Evolutionary conservation across 92 coral and sea anemone species (phyloP), one percentile per base, ranked within the genome.

Genomic region (Bergia puertoricense): DNA sequence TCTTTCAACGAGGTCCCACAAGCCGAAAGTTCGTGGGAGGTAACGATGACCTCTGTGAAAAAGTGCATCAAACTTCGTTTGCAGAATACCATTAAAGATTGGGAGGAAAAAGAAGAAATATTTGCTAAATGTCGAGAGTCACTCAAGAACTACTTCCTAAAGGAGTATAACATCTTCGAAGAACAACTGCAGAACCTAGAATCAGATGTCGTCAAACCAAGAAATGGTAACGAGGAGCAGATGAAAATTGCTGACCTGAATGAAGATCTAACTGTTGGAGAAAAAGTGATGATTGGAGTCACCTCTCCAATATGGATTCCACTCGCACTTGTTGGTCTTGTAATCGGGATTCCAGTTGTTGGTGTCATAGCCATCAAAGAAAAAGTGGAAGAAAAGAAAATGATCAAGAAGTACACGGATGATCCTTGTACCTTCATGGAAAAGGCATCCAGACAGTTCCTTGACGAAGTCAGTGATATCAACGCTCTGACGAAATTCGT

Each of bases 251-350:
- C 50, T 23, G 68, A 51, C n/a, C 36, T 8, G 41, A 38, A 18
- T 36, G 42, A 40, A 23, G 51, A 9, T 46, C 13, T 74, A 37
- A 1, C 51, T 14, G 42, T 14, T 39, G 8, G 0, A 50, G 42
- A 62, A 3, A 89, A 89, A 37, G 62, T 89, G 37, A 37, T 82
- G n/a, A 11, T 83, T 54, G 91, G 88, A n/a, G 88, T 82, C n/a
- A 74, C 91, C 4, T 11, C 23, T 50, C 96, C 94, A 5, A 9
- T 93, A 62, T 93, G 95, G 95, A 43, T 91, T 86, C 93, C 95
- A 8, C 71, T 93, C 16, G 83, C 82, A 8, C 67, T 91, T 10
- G 91, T 66, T 23, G 92, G 67, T 13, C 75, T 91, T 41, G 71
- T 86, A 0, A 65, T 93, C 42, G 90, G 92, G 14, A n/a, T 72